Percentiles rank a stretch among this genome's conserved stretches.
These are phyloP conservation scores for Sarotherodon lohbergeri DNA, from an alignment of 2,113 vertebrate species.

Conservation along the genomic window DNA sequence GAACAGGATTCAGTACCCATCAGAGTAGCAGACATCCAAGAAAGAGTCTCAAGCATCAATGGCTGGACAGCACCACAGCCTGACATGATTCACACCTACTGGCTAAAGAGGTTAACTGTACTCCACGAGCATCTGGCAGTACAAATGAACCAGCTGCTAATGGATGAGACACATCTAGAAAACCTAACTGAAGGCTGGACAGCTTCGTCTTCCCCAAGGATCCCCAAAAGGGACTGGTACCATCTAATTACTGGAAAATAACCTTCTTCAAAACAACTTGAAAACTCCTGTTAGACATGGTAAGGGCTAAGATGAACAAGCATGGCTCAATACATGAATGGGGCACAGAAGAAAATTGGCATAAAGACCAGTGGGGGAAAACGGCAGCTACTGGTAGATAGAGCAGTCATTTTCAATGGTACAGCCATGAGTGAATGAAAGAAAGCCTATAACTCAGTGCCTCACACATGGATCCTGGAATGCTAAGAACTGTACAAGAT, in stretches of 20 bases:
- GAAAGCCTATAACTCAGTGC: background rate
- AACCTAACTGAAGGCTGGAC: background rate
- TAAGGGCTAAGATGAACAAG: background rate
- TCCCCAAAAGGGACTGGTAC: background rate
- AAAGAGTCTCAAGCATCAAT: background rate
- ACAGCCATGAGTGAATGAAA: background rate
- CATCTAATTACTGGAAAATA: background rate
- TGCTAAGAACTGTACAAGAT: background rate
- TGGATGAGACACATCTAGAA: fast-evolving
- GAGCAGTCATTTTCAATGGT: background rate
- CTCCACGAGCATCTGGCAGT: background rate
- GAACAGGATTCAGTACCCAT: background rate
- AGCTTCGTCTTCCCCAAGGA: background rate
- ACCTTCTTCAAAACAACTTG: background rate
- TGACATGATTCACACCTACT: background rate
- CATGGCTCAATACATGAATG: background rate
- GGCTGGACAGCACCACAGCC: background rate
- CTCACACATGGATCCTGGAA: background rate
- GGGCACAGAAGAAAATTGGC: background rate
- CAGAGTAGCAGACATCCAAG: background rate
- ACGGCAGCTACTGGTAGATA: background rate
- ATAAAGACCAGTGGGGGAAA: fast-evolving
- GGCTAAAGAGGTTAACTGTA: background rate
- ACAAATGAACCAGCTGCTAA: background rate
- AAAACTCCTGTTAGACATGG: background rate